Conservation (phyloP, 2,797 vertebrate genomes). For the Chaetodon trifasciatus region DNA sequence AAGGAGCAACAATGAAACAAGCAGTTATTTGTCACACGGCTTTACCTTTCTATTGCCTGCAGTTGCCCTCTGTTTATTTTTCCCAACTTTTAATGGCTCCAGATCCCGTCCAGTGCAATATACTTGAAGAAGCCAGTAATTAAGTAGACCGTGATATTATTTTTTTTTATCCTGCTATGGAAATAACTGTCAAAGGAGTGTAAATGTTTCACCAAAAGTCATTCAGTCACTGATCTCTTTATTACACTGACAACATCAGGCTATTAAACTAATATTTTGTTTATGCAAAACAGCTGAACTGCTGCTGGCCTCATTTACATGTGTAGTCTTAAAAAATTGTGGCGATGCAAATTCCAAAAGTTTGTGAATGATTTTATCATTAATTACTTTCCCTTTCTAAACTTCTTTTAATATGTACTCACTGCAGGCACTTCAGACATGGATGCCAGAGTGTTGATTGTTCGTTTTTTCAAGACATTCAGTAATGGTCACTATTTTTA, state of each 20-base stretch:
- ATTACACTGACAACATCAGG: background rate
- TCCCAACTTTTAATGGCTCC: background rate
- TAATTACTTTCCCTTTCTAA: background rate
- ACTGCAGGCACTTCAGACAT: background rate
- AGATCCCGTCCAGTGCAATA: background rate
- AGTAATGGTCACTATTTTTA: conserved; percentile 25
- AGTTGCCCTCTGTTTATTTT: background rate
- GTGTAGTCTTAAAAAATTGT: background rate
- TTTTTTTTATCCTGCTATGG: background rate
- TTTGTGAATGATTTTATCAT: background rate
- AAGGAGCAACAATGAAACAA: background rate
- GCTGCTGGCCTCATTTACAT: background rate
- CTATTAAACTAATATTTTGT: background rate
- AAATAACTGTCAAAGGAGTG: background rate
- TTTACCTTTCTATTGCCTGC: background rate
- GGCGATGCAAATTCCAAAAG: background rate
- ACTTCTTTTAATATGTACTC: background rate
- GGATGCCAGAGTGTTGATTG: background rate
- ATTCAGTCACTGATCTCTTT: background rate
- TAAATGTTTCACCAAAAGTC: background rate
- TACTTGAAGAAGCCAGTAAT: background rate
- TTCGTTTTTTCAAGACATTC: background rate
- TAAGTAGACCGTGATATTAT: background rate
- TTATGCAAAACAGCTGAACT: background rate
- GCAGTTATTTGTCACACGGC: background rate